Evolutionary conservation across 1,140 invertebrate species (phyloP), one percentile per base, ranked within the genome.

Genomic region (Coptotermes formosanus): DNA sequence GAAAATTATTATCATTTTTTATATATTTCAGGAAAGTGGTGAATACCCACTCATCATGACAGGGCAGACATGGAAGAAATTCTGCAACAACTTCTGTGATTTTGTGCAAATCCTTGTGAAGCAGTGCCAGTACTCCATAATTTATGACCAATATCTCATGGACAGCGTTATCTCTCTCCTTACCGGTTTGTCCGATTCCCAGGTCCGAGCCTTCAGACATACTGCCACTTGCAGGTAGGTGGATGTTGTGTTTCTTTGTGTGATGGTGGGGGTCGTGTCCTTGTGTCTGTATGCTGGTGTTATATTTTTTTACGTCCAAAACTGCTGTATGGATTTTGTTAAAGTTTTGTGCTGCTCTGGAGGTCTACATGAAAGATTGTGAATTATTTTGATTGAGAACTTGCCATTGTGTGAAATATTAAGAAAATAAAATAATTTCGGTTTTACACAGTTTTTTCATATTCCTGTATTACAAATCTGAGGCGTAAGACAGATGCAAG

Each of bases 121-220:
- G 87, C 98, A 99, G 91, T 99, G 98, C 90, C 98, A 99, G 91
- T 99, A 99, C 91, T 98, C 97, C 82, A 99, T 99, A 86, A 99
- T 99, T 89, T 99, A 99, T 90, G 99, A 99, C 92, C 98, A 99
- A 90, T 99, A 98, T 91, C 92, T 99, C 69, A 99, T 99, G 98
- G 99, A 99, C 90, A 99, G 98, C 91, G 95, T 99, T 14, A 99
- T 99, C 88, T 99, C 98, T 0, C 92, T 99, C 45, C 92, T 99
- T 19, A 99, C 98, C 87, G 98, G 98, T 9, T 92, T 99, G 25
- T 99, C 99, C 0, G 99, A 99, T 92, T 99, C 98, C 2, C 98
- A 99, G 94, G 98, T 99, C 43, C 93, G 99, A 90, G 98, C 99
- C 43, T 99, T 99, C 91, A 93, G 99, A 85, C 99, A 99, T 90